Percentiles rank a stretch among this genome's conserved stretches.
phyloP scores from a whole-genome alignment of 1,140 invertebrate genomes.

The Drosophila sucinea region DNA sequence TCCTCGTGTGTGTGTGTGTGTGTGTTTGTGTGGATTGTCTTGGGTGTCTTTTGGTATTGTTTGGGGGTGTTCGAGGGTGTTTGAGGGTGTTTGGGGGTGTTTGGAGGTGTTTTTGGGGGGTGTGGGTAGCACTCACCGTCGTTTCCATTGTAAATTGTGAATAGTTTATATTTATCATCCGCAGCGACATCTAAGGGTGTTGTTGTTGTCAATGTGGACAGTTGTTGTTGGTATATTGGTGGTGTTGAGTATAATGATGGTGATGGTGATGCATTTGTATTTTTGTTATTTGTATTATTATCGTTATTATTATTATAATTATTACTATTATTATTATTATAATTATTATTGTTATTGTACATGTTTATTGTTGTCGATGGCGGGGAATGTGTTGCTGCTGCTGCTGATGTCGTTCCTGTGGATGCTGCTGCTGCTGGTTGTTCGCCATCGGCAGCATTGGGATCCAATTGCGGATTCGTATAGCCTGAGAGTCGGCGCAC shows the following conservation, averaged over 20 bases:
- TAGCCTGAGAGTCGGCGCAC: slow-evolving; percentile 64
- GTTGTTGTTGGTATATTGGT: slow-evolving; percentile 73
- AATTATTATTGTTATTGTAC: slow-evolving; percentile 44
- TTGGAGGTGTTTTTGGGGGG: not conserved
- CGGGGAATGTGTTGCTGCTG: slow-evolving; percentile 45
- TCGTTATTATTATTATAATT: slow-evolving; percentile 44
- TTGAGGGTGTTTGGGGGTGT: not conserved
- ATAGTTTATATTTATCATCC: slow-evolving; percentile 83
- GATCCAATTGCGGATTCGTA: slow-evolving; percentile 49
- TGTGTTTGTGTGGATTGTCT: not conserved
- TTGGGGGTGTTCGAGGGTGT: not conserved
- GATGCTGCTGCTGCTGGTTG: not conserved
- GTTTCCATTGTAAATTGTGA: slow-evolving; percentile 83
- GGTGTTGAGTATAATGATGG: slow-evolving; percentile 67
- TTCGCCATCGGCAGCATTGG: slow-evolving; percentile 20
- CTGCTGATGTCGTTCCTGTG: slow-evolving; percentile 3
- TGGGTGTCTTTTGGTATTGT: slow-evolving; percentile 10
- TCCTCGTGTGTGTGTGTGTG: not conserved
- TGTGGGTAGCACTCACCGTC: slow-evolving; percentile 73
- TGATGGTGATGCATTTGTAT: slow-evolving; percentile 68
- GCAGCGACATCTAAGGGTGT: slow-evolving; percentile 66
- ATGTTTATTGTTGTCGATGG: slow-evolving; percentile 55
- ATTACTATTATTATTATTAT: slow-evolving; percentile 51
- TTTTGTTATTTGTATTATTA: slow-evolving; percentile 40
- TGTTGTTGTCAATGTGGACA: slow-evolving; percentile 74